Conservation (phyloP, 2,888 invertebrate genomes). For the Erebia palarica region DNA sequence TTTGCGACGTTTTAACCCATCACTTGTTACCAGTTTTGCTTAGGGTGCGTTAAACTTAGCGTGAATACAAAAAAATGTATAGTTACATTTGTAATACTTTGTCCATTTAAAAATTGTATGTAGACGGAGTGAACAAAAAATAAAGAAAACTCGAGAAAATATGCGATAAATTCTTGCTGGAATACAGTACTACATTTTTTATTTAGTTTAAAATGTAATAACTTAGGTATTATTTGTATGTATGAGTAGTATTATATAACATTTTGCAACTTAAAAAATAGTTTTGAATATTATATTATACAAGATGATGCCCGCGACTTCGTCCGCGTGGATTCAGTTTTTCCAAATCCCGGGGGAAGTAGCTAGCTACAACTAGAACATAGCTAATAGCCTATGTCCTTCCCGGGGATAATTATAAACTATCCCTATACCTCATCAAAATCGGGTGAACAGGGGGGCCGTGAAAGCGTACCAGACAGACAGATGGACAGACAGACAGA, state of each 20-base stretch:
- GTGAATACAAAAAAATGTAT: constrained; percentile 40
- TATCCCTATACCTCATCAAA: no score
- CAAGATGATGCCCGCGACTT: no score
- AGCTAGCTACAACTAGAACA: no score
- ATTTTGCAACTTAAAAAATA: no score
- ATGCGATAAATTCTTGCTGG: neutral
- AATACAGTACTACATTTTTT: neutral
- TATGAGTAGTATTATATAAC: neutral
- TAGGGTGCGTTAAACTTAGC: constrained; percentile 54
- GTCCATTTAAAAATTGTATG: constrained; percentile 24
- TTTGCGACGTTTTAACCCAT: constrained; percentile 51
- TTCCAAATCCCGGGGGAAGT: no score
- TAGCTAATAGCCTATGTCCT: no score
- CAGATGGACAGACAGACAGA: no score
- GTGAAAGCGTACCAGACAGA: no score
- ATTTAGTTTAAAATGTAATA: neutral
- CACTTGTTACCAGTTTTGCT: constrained; percentile 55
- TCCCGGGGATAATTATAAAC: no score
- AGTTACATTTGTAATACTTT: constrained; percentile 34
- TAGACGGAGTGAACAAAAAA: constrained; percentile 27
- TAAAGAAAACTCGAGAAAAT: constrained; percentile 10
- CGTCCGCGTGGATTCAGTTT: no score
- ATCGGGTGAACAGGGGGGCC: no score
- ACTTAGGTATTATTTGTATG: neutral
- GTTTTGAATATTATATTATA: no score